phyloP scores from a whole-genome alignment of 2,888 invertebrate species.

The Prosapia bicincta region DNA sequence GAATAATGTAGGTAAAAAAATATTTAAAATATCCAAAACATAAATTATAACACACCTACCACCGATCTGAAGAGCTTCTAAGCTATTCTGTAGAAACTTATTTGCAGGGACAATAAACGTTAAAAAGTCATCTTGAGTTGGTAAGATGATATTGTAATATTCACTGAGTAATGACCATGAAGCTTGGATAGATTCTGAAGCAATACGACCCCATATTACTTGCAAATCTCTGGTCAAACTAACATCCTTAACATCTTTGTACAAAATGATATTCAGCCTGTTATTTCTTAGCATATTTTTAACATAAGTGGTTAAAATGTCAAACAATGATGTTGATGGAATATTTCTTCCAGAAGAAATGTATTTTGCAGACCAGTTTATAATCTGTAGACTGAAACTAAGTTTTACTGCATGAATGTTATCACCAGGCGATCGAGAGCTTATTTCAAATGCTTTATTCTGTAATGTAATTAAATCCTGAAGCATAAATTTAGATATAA shows the following conservation, averaged over 20 bases:
- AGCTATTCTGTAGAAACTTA: constrained; percentile 34
- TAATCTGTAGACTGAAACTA: background rate
- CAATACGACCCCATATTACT: constrained; percentile 9
- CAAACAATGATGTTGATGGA: background rate
- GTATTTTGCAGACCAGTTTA: background rate
- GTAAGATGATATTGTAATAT: background rate
- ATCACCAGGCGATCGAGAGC: background rate
- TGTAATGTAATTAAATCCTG: background rate
- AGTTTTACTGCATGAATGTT: background rate
- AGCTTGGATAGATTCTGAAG: constrained; percentile 3
- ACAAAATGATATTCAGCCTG: background rate
- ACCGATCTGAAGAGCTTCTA: constrained; percentile 49
- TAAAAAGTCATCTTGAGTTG: background rate
- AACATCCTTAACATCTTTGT: background rate
- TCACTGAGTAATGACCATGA: constrained; percentile 4
- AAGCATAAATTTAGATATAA: background rate
- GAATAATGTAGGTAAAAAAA: constrained; percentile 43
- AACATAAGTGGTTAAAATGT: background rate
- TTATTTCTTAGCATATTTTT: background rate
- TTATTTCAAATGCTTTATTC: background rate
- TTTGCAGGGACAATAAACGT: background rate
- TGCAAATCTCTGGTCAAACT: constrained; percentile 12
- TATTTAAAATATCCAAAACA: constrained; percentile 47
- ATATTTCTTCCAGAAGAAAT: background rate
- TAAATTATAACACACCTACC: constrained; percentile 51